Evolutionary conservation across 2,113 vertebrate genomes (phyloP).

Genomic region (Ameiurus melas): DNA sequence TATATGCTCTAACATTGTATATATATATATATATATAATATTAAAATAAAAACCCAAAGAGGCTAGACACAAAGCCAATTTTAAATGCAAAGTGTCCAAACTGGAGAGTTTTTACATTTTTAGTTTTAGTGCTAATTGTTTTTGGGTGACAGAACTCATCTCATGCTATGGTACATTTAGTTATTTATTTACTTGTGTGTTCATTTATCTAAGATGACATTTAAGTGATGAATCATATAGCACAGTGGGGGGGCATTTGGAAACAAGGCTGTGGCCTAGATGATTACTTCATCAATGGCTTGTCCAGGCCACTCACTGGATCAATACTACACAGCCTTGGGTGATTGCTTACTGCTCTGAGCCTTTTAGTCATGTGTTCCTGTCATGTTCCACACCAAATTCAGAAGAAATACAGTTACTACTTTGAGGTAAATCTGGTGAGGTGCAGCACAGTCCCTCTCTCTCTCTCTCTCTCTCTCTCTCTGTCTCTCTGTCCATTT

Average conservation of each 20-base stretch:
- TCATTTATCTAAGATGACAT: conserved; percentile 16
- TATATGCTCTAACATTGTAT: not conserved
- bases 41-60: not conserved
- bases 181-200: conserved; percentile 23
- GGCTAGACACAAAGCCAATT: not conserved
- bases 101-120: not conserved
- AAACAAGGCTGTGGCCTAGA: conserved; percentile 33
- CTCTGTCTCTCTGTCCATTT: not conserved
- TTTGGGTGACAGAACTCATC: not conserved
- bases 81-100: not conserved
- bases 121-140: not conserved
- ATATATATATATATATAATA: too few relatives aligned
- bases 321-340: conserved; percentile 35
- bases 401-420: not conserved
- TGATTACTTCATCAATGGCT: conserved; percentile 45
- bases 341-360: conserved; percentile 5
- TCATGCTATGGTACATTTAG: too few relatives aligned
- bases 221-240: conserved; percentile 10
- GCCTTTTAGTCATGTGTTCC: conserved; percentile 40
- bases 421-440: conserved; percentile 34
- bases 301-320: conserved; percentile 30
- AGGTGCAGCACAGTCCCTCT: not conserved
- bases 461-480: not conserved
- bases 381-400: conserved; percentile 38
- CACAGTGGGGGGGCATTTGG: not conserved